These are phyloP conservation scores for Dinoponera quadriceps DNA, from an alignment of 1,140 invertebrate genomes.

Conservation along the genomic window DNA sequence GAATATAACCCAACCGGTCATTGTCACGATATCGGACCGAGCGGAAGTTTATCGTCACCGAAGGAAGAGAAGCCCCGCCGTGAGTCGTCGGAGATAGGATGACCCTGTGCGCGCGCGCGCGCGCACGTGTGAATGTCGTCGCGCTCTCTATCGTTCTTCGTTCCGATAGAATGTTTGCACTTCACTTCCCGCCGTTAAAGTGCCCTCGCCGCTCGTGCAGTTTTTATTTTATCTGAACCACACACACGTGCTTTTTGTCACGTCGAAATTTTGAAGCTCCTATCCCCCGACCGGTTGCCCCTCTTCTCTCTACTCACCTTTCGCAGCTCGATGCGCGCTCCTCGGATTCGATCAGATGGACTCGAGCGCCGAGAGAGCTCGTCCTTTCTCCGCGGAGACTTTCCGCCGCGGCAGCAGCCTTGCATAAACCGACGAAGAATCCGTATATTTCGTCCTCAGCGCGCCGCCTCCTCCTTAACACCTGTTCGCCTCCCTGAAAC, in stretches of 20 bases:
- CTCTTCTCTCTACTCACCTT: no score
- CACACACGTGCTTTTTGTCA: no score
- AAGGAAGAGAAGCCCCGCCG: conserved; percentile 27
- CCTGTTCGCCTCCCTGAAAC: conserved; percentile 21
- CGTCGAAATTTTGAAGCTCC: no score
- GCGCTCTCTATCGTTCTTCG: conserved; percentile 33
- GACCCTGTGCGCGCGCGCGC: no score
- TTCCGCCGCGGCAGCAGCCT: not conserved
- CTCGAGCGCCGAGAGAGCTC: not conserved
- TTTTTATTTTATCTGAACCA: not conserved
- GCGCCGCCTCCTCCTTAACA: not conserved
- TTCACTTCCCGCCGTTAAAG: conserved; percentile 5
- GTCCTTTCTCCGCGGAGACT: not conserved
- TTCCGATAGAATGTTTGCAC: conserved; percentile 27
- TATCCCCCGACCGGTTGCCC: no score
- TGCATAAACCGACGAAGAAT: conserved; percentile 12
- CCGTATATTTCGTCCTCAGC: not conserved
- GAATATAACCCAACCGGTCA: conserved; percentile 22
- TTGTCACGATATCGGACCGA: conserved; percentile 34
- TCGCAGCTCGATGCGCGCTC: not conserved
- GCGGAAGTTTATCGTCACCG: conserved; percentile 33
- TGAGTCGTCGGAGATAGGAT: conserved; percentile 21
- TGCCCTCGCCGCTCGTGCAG: not conserved
- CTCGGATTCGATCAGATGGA: conserved; percentile 7
- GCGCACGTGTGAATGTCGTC: conserved; percentile 31